Conservation (phyloP, 2,888 invertebrate species). For the Biston stratarius region DNA sequence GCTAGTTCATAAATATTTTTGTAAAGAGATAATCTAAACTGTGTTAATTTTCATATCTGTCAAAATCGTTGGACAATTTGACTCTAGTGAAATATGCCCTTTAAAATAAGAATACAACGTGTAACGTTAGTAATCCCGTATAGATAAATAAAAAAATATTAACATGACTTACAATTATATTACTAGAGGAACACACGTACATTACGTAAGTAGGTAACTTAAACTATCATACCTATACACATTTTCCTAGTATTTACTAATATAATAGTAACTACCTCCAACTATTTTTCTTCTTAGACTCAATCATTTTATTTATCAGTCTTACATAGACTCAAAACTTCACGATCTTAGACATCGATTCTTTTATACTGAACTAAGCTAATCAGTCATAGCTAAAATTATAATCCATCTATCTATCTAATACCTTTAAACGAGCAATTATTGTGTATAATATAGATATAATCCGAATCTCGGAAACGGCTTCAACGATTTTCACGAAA, state of each 20-base stretch:
- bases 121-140: no score
- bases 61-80: no score
- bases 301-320: conserved; percentile 5
- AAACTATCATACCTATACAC: not conserved
- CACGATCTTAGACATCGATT: not conserved
- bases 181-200: not conserved
- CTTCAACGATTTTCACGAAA: no score
- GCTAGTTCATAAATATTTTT: no score
- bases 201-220: not conserved
- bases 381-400: not conserved
- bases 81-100: not conserved
- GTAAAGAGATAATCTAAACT: no score
- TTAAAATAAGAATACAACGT: not conserved
- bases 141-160: no score
- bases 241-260: not conserved
- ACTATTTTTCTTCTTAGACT: conserved; percentile 2
- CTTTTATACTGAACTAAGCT: not conserved
- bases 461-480: no score
- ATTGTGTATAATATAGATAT: no score
- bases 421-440: no score
- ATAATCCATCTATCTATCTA: no score
- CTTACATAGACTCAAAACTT: conserved; percentile 2
- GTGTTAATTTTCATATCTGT: no score
- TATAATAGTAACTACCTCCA: not conserved
- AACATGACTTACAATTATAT: not conserved